A percentile compares a stretch with the other conserved stretches of the same genome.
phyloP scores from a whole-genome alignment of 2,797 vertebrate species.

The Cossypha polioptera region DNA sequence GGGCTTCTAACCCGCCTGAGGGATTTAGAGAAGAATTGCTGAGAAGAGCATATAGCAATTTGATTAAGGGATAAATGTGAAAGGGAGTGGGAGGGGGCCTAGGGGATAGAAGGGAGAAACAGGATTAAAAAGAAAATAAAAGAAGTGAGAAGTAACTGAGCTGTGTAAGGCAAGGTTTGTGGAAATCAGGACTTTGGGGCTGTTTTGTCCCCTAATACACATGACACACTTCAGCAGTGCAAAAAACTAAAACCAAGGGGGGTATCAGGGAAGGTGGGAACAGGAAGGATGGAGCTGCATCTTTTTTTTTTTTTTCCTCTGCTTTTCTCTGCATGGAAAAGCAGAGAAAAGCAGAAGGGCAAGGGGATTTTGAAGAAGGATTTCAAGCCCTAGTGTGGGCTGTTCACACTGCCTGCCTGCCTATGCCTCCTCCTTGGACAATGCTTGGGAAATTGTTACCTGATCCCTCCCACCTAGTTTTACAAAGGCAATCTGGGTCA shows the following conservation, averaged over 20 bases:
- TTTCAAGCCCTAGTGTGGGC: background rate
- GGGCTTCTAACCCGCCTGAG: constrained; percentile 38
- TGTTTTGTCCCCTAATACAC: background rate
- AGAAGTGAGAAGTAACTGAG: background rate
- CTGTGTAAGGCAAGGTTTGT: background rate
- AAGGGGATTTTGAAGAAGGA: background rate
- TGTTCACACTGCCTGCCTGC: constrained; percentile 33
- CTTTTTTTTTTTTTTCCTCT: background rate
- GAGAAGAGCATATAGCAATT: constrained; percentile 23
- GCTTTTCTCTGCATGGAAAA: background rate
- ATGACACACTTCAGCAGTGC: background rate
- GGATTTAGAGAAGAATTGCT: constrained; percentile 59
- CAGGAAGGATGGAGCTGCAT: background rate
- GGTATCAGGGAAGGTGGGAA: background rate
- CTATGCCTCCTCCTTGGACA: constrained; percentile 32
- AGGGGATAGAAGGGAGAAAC: constrained; percentile 12
- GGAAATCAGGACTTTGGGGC: background rate
- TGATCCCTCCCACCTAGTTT: constrained; percentile 68
- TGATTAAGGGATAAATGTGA: constrained; percentile 17
- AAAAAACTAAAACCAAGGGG: background rate
- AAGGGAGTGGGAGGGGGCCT: background rate
- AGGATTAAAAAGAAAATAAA: constrained; percentile 35
- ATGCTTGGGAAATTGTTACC: constrained; percentile 67
- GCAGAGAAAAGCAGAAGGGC: background rate
- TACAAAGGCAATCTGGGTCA: constrained; percentile 48